phyloP scores from a whole-genome alignment of 35 echinoderm and acorn worm genomes.

The Strongylocentrotus purpuratus region DNA sequence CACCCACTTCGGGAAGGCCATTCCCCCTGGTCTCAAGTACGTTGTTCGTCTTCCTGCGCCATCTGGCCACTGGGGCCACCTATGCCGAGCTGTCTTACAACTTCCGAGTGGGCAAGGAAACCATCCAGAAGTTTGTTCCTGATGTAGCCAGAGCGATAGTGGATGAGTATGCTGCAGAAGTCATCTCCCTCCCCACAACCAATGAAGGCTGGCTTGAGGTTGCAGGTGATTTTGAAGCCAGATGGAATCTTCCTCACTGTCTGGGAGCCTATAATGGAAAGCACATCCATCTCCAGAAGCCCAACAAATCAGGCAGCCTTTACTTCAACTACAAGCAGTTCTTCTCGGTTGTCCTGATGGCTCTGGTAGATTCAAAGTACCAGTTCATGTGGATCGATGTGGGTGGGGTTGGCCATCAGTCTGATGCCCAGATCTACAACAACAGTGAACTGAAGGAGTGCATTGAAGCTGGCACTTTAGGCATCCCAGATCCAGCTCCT shows the following conservation, averaged over 20 bases:
- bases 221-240: constrained; percentile 33
- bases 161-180: constrained; percentile 35
- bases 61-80: no score
- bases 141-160: not conserved
- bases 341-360: constrained; percentile 60
- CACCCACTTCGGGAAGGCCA: no score
- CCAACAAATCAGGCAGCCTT: constrained; percentile 39
- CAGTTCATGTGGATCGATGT: constrained; percentile 58
- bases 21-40: no score
- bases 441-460: constrained; percentile 58
- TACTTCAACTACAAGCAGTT: constrained; percentile 70
- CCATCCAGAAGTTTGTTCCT: constrained; percentile 33
- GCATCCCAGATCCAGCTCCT: constrained; percentile 54
- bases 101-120: constrained; percentile 35
- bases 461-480: constrained; percentile 47
- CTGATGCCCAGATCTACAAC: constrained; percentile 64
- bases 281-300: constrained; percentile 41
- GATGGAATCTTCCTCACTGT: constrained; percentile 60
- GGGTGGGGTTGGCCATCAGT: constrained; percentile 31
- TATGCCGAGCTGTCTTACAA: constrained; percentile 22
- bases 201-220: constrained; percentile 43
- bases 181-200: constrained; percentile 36
- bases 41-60: no score
- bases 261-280: constrained; percentile 65
- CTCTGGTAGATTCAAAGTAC: constrained; percentile 63